Conservation (phyloP, 2,888 invertebrate genomes). For the Plusia festucae region DNA sequence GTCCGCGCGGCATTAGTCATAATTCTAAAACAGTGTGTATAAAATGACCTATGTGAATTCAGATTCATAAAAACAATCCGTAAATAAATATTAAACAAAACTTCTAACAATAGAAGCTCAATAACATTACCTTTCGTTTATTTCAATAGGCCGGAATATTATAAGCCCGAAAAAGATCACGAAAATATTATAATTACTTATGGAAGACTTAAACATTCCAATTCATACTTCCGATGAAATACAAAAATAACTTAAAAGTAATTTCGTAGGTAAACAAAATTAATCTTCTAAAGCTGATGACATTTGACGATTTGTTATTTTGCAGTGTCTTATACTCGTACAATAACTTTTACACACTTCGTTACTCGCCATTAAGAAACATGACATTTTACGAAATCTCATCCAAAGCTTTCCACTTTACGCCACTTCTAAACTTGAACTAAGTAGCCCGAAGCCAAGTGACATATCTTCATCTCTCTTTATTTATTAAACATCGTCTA, state of each 20-base stretch:
- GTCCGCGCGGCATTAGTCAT: too few relatives aligned
- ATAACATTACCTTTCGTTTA: background rate
- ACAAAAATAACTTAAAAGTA: background rate
- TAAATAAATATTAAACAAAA: background rate
- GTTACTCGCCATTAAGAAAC: slow-evolving; percentile 53
- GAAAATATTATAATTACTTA: background rate
- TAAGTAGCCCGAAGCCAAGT: background rate
- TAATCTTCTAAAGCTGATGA: too few relatives aligned
- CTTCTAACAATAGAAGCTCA: background rate
- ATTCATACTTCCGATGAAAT: background rate
- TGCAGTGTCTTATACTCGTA: too few relatives aligned
- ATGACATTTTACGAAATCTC: slow-evolving; percentile 48
- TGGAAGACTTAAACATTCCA: background rate
- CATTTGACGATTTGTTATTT: background rate
- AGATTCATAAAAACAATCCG: background rate
- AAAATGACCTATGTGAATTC: too few relatives aligned
- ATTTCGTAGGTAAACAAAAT: too few relatives aligned
- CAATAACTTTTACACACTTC: slow-evolving; percentile 57
- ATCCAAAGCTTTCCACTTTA: slow-evolving; percentile 40
- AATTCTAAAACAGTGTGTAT: too few relatives aligned
- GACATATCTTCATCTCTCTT: background rate
- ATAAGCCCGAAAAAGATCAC: background rate
- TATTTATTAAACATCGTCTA: background rate
- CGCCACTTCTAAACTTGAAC: slow-evolving; percentile 39
- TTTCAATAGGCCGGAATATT: background rate